These are phyloP conservation scores for Megaleporinus macrocephalus DNA, from an alignment of 2,113 vertebrate genomes.

Conservation along the genomic window DNA sequence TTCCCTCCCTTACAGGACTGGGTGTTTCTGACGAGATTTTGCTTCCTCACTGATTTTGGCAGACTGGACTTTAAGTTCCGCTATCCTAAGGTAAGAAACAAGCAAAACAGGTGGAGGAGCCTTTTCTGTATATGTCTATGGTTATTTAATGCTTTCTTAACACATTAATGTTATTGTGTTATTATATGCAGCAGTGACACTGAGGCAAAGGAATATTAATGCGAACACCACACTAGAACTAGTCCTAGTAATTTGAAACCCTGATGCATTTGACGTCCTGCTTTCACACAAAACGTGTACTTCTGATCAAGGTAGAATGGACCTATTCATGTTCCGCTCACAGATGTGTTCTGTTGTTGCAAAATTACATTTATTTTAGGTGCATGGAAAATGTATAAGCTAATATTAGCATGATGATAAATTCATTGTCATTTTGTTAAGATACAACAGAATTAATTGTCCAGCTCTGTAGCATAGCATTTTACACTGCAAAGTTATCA, in stretches of 20 bases:
- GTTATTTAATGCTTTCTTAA: background rate
- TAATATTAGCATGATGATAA: too few species aligned
- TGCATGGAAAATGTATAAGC: too few species aligned
- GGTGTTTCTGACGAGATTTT: slow-evolving; percentile 82
- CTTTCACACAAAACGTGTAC: too few species aligned
- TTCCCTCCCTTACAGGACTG: slow-evolving; percentile 65
- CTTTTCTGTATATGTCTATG: background rate
- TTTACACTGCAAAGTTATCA: too few species aligned
- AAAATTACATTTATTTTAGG: too few species aligned
- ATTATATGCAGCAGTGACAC: too few species aligned
- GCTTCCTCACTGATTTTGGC: slow-evolving; percentile 80
- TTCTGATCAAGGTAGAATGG: background rate
- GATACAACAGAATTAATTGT: too few species aligned
- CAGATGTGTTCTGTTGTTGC: background rate
- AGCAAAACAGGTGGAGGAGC: background rate
- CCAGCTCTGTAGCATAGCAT: too few species aligned
- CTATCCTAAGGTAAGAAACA: slow-evolving; percentile 71
- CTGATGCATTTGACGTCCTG: too few species aligned
- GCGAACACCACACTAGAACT: background rate
- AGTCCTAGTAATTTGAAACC: background rate
- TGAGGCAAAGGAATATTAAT: background rate
- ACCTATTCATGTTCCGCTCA: background rate
- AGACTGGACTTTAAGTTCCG: slow-evolving; percentile 75
- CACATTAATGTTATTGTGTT: too few species aligned
- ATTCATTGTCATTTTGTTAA: too few species aligned